A percentile compares a stretch with the other conserved stretches of the same genome.
Evolutionary conservation across 2,113 vertebrate species (phyloP).

Genomic region (Origma solitaria): DNA sequence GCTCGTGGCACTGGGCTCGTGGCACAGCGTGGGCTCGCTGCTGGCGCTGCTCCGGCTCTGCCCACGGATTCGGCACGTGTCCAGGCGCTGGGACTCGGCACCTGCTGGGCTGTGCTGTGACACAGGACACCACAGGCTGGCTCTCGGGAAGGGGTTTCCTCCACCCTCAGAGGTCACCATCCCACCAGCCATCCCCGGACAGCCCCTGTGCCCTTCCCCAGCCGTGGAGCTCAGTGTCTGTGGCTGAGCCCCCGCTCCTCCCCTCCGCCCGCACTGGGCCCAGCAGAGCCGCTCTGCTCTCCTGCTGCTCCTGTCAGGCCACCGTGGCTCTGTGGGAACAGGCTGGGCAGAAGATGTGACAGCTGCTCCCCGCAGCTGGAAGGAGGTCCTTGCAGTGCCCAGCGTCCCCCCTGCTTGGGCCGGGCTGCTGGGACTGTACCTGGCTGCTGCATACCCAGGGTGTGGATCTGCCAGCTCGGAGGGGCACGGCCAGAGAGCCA

Average conservation of each 20-base stretch:
- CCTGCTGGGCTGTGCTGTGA: background rate
- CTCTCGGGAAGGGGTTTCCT: rapidly evolving
- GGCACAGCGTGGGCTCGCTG: background rate
- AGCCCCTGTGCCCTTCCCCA: background rate
- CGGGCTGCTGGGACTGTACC: background rate
- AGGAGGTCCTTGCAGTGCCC: too few relatives aligned
- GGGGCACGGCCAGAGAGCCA: too few relatives aligned
- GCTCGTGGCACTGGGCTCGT: too few relatives aligned
- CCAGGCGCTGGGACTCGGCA: rapidly evolving
- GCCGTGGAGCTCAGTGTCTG: rapidly evolving
- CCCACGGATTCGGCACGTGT: rapidly evolving
- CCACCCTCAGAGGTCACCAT: background rate
- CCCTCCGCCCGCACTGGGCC: too few relatives aligned
- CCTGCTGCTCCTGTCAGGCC: background rate
- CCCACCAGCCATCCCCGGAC: too few relatives aligned
- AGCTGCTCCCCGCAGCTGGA: background rate
- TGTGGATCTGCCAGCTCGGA: too few relatives aligned
- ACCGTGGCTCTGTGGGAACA: background rate
- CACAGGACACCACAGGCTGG: rapidly evolving
- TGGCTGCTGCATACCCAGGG: background rate
- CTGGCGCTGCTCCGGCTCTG: rapidly evolving
- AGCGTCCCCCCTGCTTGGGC: background rate
- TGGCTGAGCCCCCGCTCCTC: rapidly evolving
- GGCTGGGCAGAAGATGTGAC: background rate
- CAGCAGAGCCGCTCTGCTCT: background rate